Evolutionary conservation across 2,797 vertebrate genomes (phyloP), one percentile per base, ranked within the genome.

Genomic region (Danio tinwini): DNA sequence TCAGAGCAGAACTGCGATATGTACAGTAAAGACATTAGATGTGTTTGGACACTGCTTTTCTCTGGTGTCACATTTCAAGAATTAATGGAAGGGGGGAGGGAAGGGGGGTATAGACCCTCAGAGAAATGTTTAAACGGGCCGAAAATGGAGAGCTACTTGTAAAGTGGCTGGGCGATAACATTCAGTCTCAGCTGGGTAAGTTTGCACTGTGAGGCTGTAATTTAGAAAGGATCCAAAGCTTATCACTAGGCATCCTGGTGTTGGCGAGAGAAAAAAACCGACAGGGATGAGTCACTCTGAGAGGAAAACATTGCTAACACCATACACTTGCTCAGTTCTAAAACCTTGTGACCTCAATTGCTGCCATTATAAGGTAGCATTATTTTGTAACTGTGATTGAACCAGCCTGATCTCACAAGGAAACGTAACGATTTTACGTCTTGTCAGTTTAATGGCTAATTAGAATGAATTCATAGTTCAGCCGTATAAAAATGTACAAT

Each of bases 161-260:
- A 85, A 84, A 88, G 77, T 82, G 56, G 85, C 8, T 56, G 82
- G 86, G 88, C 40, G 91, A 93, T 93, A 93, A 92, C 88, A 89
- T 92, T 92, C 88, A 91, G 85, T 80, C 89, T 89, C 87, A 84
- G 84, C 81, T 85, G 89, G 88, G 86, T 87, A 91, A 74, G 85
- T 87, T 74, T 74, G 84, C 82, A 80, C 89, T 84, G 88, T 89
- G 88, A 92, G 90, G 87, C 89, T 91, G 87, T 94, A 91, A 93
- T 93, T 92, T 92, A 92, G 86, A 90, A 85, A 88, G 85, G 88
- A 86, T 90, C 86, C 85, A 76, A 84, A 85, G 90, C 91, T 92
- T 93, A 92, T 93, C 90, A 89, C 81, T 76, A 71, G 78, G 84
- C 86, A 85, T 82, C 88, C 85, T 81, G 74, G 82, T 87, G 90